Base-by-base conservation (phyloP, 2,113 vertebrate genomes). In the Sprattus sprattus region DNA sequence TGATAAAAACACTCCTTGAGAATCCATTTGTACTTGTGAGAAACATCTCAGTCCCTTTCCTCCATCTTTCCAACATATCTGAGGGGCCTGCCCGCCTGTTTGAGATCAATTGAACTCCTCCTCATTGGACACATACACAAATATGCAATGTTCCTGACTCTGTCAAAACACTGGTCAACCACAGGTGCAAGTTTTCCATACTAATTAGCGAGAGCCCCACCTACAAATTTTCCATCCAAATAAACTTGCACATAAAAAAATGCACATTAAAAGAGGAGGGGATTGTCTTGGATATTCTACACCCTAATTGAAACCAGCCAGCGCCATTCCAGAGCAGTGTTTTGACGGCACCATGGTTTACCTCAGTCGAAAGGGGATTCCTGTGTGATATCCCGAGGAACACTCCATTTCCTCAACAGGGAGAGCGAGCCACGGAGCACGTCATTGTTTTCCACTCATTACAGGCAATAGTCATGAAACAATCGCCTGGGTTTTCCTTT, bases 231-330 rank as follows among this genome's bases (percentile, higher is more conserved):
- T 92, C 92, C 90, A 88, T 93, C 92, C 93, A 94, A 93, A 94
- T 92, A 94, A 94, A 92, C 90, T 71, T 87, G 87, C 89, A 91
- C 89, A 89, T 92, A 93, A 93, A 93, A 93, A 92, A 92, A 93
- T 87, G 89, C 91, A 90, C 91, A 91, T 93, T 91, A 91, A 93
- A 93, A 92, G 78, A 90, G 91, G 91, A 89, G 92, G 91, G 90
- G 91, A 94, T 93, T 90, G 89, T 91, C 93, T 95, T 94, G 94
- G 94, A 95, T 94, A 93, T 94, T 93, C 91, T 88, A 92, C 88
- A 90, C 90, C 92, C 90, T 94, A 94, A 95, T 93, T 92, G 91
- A 92, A 94, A 93, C 90, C 93, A 94, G 93, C 89, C 93, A 71
- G 89, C 57, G 45, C 87, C 89, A 91, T 92, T 91, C 90, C 85